Conservation (phyloP, 2,797 vertebrate genomes). For the Channallabes apus region DNA sequence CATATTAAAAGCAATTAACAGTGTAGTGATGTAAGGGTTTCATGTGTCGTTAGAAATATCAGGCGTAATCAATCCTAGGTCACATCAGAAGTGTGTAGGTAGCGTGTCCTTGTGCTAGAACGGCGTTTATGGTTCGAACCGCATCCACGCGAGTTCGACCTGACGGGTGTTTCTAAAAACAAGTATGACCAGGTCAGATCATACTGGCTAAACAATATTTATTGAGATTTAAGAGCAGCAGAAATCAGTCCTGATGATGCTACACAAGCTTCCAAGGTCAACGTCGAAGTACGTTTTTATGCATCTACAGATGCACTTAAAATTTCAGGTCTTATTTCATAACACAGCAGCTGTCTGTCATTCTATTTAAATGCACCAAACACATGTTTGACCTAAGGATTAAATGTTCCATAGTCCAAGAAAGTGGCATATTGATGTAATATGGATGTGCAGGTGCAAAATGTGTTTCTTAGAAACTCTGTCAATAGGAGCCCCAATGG, state of each 20-base stretch:
- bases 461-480: slow-evolving; percentile 21
- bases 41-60: slow-evolving; percentile 70
- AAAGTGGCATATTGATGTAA: slow-evolving; percentile 23
- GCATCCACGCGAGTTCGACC: background rate
- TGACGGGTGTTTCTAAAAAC: slow-evolving; percentile 25
- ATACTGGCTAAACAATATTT: background rate
- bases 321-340: slow-evolving; percentile 7
- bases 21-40: slow-evolving; percentile 78
- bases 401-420: background rate
- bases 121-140: slow-evolving; percentile 20
- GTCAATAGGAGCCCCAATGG: slow-evolving; percentile 13
- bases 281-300: background rate
- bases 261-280: background rate
- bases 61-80: slow-evolving; percentile 67
- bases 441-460: slow-evolving; percentile 18
- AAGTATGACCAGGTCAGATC: background rate
- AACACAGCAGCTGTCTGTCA: slow-evolving; percentile 32
- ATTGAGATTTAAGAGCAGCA: background rate
- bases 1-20: slow-evolving; percentile 74
- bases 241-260: background rate
- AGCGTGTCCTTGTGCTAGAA: slow-evolving; percentile 65
- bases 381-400: slow-evolving; percentile 9
- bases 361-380: background rate
- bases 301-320: background rate
- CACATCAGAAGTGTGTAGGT: slow-evolving; percentile 49